Percentiles rank a stretch among this genome's conserved stretches.
Evolutionary conservation across 2,797 vertebrate species (phyloP).

Genomic region (Hemibagrus guttatus): DNA sequence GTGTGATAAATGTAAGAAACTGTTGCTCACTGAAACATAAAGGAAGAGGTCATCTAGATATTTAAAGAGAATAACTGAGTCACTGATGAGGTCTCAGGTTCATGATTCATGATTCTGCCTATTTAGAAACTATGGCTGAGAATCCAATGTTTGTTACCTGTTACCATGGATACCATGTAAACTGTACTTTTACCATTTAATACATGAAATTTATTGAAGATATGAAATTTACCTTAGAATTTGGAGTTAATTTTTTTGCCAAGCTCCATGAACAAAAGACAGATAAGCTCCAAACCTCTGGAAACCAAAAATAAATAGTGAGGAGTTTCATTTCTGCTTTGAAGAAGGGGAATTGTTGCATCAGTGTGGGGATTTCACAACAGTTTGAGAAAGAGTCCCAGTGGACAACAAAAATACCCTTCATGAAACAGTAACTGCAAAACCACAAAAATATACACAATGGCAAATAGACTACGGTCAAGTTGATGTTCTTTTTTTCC

Average conservation of each 20-base stretch:
- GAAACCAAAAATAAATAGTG: neutral
- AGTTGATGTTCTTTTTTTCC: neutral
- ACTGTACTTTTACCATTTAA: neutral
- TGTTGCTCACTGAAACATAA: conserved; percentile 25
- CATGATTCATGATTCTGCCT: conserved; percentile 23
- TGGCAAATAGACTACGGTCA: neutral
- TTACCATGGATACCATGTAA: conserved; percentile 18
- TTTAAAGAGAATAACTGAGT: conserved; percentile 28
- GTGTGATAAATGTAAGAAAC: conserved; percentile 32
- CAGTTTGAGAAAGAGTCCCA: neutral
- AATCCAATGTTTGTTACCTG: neutral
- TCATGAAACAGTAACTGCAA: neutral
- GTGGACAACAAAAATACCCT: conserved; percentile 19
- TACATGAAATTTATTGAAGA: neutral
- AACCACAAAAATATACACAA: neutral
- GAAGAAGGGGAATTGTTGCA: conserved; percentile 29
- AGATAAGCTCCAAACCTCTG: neutral
- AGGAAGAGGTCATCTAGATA: neutral
- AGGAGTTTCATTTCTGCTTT: conserved; percentile 53
- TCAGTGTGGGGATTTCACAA: conserved; percentile 48
- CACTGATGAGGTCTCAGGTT: conserved; percentile 30
- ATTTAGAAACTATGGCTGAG: neutral
- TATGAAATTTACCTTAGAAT: neutral
- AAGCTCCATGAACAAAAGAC: neutral
- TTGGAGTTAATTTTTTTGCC: neutral